Evolutionary conservation across 2,797 vertebrate genomes (phyloP).

Genomic region (Mallotus villosus): DNA sequence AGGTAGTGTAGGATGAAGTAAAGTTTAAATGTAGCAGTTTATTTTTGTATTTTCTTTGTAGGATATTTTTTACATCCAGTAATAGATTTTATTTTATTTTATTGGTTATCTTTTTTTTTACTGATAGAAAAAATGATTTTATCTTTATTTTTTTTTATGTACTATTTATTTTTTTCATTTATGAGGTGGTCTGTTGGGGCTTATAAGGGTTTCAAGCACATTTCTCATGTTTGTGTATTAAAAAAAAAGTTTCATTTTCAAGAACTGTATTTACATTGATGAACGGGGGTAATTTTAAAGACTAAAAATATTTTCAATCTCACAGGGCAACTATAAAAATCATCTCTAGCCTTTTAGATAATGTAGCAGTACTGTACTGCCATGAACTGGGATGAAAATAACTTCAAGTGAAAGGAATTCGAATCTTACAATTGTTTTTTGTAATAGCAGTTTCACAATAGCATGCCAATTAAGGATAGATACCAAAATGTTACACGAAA

Average conservation of each 20-base stretch:
- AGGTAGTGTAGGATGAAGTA: slow-evolving; percentile 57
- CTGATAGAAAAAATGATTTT: slow-evolving; percentile 50
- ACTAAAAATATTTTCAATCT: slow-evolving; percentile 53
- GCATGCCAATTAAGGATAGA: slow-evolving; percentile 50
- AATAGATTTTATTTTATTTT: slow-evolving; percentile 38
- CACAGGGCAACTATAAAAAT: slow-evolving; percentile 45
- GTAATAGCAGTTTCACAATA: slow-evolving; percentile 52
- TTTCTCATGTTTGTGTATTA: slow-evolving; percentile 66
- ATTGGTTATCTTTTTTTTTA: slow-evolving; percentile 46
- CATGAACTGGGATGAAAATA: slow-evolving; percentile 53
- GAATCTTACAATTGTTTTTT: slow-evolving; percentile 43
- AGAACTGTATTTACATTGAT: slow-evolving; percentile 62
- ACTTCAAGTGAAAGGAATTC: slow-evolving; percentile 45
- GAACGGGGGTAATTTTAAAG: slow-evolving; percentile 51
- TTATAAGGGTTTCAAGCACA: slow-evolving; percentile 75
- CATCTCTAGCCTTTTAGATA: slow-evolving; percentile 48
- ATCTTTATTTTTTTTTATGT: slow-evolving; percentile 48
- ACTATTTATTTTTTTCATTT: slow-evolving; percentile 63
- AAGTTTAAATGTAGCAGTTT: neutral
- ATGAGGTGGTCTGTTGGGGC: slow-evolving; percentile 66
- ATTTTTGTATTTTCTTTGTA: slow-evolving; percentile 28
- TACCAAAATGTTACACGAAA: slow-evolving; percentile 55
- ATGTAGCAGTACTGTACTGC: slow-evolving; percentile 40
- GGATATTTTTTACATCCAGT: slow-evolving; percentile 23
- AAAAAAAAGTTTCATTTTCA: slow-evolving; percentile 62